Conservation (phyloP, 2,113 vertebrate species). For the Nestor notabilis region DNA sequence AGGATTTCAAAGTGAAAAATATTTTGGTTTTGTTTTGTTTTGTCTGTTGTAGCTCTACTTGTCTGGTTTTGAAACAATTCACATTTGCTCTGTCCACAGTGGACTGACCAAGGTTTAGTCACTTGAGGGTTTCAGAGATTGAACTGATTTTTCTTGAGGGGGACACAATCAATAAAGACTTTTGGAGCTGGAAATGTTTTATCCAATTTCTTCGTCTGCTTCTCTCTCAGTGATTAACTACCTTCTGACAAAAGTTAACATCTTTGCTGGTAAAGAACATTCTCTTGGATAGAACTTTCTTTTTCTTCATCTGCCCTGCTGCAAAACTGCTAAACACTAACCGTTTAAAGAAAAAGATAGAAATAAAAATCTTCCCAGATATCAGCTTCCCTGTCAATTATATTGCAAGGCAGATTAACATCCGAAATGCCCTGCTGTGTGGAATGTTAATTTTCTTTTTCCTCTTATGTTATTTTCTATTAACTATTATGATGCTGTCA, state of each 20-base stretch:
- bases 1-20: conserved; percentile 22
- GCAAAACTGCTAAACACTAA: neutral
- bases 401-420: conserved; percentile 50
- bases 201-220: conserved; percentile 58
- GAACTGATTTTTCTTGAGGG: conserved; percentile 50
- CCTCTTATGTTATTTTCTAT: conserved; percentile 5
- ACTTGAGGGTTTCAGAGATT: conserved; percentile 49
- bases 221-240: conserved; percentile 57
- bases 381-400: conserved; percentile 53
- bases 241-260: conserved; percentile 43
- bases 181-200: conserved; percentile 60
- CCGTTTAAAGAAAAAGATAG: conserved; percentile 10
- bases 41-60: neutral
- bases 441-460: conserved; percentile 49
- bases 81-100: conserved; percentile 49
- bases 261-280: conserved; percentile 39
- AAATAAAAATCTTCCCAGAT: conserved; percentile 41
- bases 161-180: conserved; percentile 66
- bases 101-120: conserved; percentile 49
- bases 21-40: neutral
- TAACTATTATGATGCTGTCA: conserved; percentile 18
- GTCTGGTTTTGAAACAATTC: conserved; percentile 57
- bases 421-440: conserved; percentile 39
- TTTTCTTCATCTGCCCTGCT: neutral
- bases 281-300: conserved; percentile 20